phyloP scores from a whole-genome alignment of 2,113 vertebrate genomes.

The Bufo gargarizans region DNA sequence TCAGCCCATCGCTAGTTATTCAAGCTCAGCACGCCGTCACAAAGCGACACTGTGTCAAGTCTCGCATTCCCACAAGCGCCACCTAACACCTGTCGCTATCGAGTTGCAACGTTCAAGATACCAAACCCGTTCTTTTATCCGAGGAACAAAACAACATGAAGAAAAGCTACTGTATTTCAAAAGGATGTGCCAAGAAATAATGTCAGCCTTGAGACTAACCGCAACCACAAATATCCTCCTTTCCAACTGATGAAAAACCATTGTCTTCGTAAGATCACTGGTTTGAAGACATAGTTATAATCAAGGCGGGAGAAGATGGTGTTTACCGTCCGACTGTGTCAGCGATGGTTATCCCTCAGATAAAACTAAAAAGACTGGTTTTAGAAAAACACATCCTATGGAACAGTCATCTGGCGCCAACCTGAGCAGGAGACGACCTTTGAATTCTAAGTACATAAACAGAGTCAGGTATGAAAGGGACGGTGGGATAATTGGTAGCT shows the following conservation, averaged over 20 bases:
- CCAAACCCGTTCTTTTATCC: constrained; percentile 5
- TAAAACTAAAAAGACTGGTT: constrained; percentile 15
- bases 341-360: neutral
- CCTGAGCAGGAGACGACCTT: neutral
- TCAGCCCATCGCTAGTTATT: neutral
- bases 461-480: neutral
- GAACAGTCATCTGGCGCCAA: constrained; percentile 38
- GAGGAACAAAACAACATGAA: neutral
- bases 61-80: constrained; percentile 20
- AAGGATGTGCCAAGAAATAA: neutral
- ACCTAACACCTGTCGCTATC: constrained; percentile 27
- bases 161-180: constrained; percentile 16
- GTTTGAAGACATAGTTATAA: neutral
- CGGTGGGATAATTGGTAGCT: constrained; percentile 15
- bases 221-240: neutral
- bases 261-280: constrained; percentile 28
- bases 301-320: constrained; percentile 5
- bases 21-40: neutral
- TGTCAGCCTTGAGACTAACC: neutral
- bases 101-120: constrained; percentile 18
- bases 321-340: constrained; percentile 12
- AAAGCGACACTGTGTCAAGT: neutral
- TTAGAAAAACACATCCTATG: neutral
- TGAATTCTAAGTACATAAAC: constrained; percentile 23
- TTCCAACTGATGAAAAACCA: neutral